Percentiles rank a stretch among this genome's conserved stretches.
These are phyloP conservation scores for Cosmorhoe ocellata DNA, from an alignment of 2,888 invertebrate genomes.

Conservation along the genomic window DNA sequence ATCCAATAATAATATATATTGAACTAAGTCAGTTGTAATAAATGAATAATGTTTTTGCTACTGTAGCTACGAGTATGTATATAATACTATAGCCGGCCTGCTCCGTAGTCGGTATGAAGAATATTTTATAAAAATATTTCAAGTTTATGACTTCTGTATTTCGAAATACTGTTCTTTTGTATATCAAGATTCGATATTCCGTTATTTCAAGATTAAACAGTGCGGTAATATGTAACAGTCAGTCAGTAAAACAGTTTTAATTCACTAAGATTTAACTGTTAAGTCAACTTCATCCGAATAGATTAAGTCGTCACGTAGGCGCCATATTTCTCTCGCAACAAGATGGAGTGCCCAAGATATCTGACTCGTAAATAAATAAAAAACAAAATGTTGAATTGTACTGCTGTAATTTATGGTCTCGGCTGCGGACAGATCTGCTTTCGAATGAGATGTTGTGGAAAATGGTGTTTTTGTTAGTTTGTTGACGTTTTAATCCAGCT, in stretches of 20 bases:
- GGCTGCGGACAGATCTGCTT: constrained; percentile 16
- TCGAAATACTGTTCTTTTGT: too few species aligned
- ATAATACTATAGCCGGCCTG: too few species aligned
- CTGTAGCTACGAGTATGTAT: too few species aligned
- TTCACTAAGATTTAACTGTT: constrained; percentile 9
- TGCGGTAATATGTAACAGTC: not conserved
- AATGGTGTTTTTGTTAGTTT: constrained; percentile 8
- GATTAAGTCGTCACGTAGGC: constrained; percentile 66
- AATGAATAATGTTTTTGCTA: too few species aligned
- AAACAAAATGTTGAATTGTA: constrained; percentile 30
- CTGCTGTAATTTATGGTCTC: constrained; percentile 27
- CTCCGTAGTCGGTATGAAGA: too few species aligned
- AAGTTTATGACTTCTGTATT: too few species aligned
- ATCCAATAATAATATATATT: too few species aligned
- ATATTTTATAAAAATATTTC: too few species aligned
- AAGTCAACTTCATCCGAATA: constrained; percentile 47
- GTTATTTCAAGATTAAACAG: too few species aligned
- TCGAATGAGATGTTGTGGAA: constrained; percentile 8
- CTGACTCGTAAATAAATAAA: constrained; percentile 53
- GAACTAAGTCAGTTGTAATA: too few species aligned
- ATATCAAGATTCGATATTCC: too few species aligned
- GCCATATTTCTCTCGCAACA: constrained; percentile 56
- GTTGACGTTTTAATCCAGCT: not conserved
- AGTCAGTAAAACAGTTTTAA: not conserved
- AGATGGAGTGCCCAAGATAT: constrained; percentile 43